Conservation (phyloP, 2,888 invertebrate species). For the Serrognathus titanus region DNA sequence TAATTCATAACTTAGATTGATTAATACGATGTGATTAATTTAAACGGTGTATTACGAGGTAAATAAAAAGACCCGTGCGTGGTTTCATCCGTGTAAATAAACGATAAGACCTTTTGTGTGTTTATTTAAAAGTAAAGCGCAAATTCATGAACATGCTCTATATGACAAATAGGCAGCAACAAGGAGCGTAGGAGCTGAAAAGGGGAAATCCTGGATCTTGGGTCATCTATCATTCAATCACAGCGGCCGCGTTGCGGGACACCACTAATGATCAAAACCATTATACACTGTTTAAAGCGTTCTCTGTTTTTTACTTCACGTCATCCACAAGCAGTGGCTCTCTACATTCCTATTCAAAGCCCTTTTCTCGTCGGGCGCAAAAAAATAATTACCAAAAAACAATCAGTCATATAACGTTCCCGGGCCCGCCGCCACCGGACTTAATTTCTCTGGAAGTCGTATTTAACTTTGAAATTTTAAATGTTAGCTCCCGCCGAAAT, state of each 20-base stretch:
- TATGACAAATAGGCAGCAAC: constrained; percentile 5
- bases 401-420: constrained; percentile 27
- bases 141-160: constrained; percentile 12
- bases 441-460: neutral
- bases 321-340: constrained; percentile 17
- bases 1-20: too few relatives aligned
- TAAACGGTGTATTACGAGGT: too few relatives aligned
- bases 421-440: neutral
- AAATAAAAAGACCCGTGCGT: too few relatives aligned
- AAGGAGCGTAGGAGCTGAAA: constrained; percentile 1
- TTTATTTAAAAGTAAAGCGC: neutral
- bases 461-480: neutral
- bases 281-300: constrained; percentile 35
- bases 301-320: constrained; percentile 30
- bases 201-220: constrained; percentile 24
- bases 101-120: too few relatives aligned
- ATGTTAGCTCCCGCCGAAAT: neutral
- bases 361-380: constrained; percentile 14
- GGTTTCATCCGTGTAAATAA: too few relatives aligned
- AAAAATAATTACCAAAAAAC: constrained; percentile 29
- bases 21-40: too few relatives aligned
- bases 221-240: constrained; percentile 41
- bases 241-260: constrained; percentile 29
- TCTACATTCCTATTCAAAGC: constrained; percentile 30
- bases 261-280: constrained; percentile 37